Evolutionary conservation across 2,113 vertebrate species (phyloP).

Genomic region (Apteryx owenii): DNA sequence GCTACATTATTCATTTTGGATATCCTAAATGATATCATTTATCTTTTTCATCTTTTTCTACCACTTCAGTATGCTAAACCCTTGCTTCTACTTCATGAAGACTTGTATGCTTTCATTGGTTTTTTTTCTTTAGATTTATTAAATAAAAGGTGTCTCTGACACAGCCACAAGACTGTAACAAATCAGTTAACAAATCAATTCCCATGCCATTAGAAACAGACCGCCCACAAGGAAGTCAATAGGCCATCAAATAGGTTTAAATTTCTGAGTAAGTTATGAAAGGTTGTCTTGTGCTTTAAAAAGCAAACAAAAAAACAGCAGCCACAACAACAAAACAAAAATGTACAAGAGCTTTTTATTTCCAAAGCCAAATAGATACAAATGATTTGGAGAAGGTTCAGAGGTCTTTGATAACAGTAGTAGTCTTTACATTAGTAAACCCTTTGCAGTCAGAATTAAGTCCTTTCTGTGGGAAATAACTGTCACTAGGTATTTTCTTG

Average conservation of each 20-base stretch:
- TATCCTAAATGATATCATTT: not conserved
- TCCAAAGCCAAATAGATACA: too few species aligned
- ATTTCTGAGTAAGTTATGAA: not conserved
- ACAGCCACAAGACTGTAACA: not conserved
- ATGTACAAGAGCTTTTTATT: not conserved
- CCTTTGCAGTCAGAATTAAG: not conserved
- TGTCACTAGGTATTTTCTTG: not conserved
- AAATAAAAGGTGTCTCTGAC: not conserved
- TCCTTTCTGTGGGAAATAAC: not conserved
- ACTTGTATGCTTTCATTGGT: not conserved
- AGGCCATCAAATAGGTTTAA: not conserved
- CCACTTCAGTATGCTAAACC: not conserved
- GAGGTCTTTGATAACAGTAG: too few species aligned
- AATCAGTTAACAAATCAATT: not conserved
- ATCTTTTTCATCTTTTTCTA: not conserved
- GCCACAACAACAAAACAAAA: not conserved
- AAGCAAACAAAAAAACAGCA: too few species aligned
- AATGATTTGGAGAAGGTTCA: not conserved
- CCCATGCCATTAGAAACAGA: not conserved
- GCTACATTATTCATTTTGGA: not conserved
- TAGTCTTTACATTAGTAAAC: not conserved
- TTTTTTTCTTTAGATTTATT: not conserved
- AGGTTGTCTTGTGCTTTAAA: not conserved
- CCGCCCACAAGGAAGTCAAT: not conserved
- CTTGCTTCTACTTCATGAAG: not conserved